These are phyloP conservation scores for Spheniscus humboldti DNA, from an alignment of 2,797 vertebrate genomes.

Conservation along the genomic window DNA sequence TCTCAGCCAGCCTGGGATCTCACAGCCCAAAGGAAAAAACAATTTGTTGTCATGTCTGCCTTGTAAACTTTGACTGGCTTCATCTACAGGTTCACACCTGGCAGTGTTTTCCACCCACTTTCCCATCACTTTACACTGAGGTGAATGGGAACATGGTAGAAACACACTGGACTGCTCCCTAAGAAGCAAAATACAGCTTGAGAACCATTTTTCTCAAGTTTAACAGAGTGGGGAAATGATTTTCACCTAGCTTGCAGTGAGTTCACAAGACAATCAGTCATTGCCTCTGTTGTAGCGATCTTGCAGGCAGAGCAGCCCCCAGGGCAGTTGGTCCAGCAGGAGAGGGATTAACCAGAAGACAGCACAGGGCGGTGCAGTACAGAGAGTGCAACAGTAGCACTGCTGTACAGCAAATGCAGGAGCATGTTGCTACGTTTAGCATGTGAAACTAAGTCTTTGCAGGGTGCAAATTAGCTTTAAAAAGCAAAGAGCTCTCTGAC, in stretches of 20 bases:
- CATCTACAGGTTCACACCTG: background rate
- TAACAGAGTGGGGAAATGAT: background rate
- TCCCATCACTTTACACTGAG: background rate
- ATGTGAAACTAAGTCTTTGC: background rate
- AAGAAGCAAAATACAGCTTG: background rate
- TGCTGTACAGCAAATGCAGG: background rate
- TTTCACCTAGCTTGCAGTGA: background rate
- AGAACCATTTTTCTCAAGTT: conserved; percentile 18
- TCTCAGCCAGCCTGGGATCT: background rate
- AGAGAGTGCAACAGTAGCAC: rapidly evolving
- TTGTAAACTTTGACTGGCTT: background rate
- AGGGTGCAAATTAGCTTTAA: background rate
- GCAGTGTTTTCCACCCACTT: background rate
- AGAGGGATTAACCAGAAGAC: background rate
- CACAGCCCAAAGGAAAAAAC: background rate
- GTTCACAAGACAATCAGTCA: background rate
- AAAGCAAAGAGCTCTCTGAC: background rate
- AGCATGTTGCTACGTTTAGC: rapidly evolving
- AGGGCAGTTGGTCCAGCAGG: background rate
- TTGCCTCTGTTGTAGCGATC: background rate
- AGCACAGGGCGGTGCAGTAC: background rate
- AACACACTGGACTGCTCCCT: background rate
- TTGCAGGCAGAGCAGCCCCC: background rate
- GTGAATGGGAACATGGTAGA: background rate
- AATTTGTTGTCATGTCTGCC: background rate